Evolutionary conservation across 2,888 invertebrate genomes (phyloP).

Genomic region (Acanthosepion esculentum): DNA sequence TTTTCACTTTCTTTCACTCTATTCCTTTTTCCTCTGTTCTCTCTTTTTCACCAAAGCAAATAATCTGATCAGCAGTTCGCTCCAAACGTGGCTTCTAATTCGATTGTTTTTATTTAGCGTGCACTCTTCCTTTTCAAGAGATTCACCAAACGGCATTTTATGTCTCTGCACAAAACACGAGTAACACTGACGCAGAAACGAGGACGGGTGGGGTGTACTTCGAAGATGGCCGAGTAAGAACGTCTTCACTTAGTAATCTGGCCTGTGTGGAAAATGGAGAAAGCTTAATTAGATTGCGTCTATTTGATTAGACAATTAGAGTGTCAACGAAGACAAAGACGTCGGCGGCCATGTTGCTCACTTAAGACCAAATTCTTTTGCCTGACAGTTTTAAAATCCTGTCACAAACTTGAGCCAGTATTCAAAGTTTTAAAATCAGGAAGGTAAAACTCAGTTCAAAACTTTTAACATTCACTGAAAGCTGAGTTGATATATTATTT

Average conservation of each 20-base stretch:
- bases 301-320: not conserved
- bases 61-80: not conserved
- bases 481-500: not conserved
- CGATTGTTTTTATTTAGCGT: not conserved
- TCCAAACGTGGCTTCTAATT: conserved; percentile 21
- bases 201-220: not conserved
- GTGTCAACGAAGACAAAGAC: not conserved
- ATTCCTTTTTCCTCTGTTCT: not conserved
- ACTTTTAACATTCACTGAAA: not conserved
- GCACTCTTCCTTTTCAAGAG: too few relatives aligned
- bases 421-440: not conserved
- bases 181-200: not conserved
- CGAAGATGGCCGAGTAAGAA: not conserved
- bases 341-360: not conserved
- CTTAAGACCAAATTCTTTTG: not conserved
- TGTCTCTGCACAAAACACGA: not conserved
- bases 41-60: not conserved
- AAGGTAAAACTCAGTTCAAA: not conserved
- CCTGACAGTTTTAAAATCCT: not conserved
- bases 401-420: not conserved
- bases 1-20: not conserved
- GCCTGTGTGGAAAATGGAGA: not conserved
- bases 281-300: not conserved
- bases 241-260: not conserved
- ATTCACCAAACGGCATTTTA: not conserved